phyloP scores from a whole-genome alignment of 2,113 vertebrate genomes.

The Hippocampus comes region DNA sequence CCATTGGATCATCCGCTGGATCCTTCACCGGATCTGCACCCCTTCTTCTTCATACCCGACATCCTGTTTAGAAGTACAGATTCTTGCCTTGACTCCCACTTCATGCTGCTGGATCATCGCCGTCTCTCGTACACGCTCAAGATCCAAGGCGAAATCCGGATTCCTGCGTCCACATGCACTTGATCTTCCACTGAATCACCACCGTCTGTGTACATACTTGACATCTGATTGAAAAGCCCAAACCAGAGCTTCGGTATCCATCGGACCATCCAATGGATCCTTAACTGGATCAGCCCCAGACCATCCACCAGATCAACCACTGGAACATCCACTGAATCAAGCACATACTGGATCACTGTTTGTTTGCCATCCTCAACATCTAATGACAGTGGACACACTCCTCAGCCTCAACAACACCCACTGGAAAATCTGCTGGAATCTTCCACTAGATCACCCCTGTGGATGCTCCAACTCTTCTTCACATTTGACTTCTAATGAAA shows the following conservation, averaged over 20 bases:
- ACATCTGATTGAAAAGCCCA: not conserved
- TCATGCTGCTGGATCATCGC: not conserved
- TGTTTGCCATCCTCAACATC: no score
- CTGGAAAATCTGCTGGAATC: not conserved
- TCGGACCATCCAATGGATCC: no score
- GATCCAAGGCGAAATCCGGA: not conserved
- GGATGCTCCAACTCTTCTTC: not conserved
- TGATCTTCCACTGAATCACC: not conserved
- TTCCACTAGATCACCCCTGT: not conserved
- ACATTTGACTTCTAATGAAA: no score
- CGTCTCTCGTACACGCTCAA: not conserved
- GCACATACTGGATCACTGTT: no score
- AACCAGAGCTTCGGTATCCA: no score
- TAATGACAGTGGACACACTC: no score
- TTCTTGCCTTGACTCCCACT: not conserved
- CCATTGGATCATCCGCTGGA: not conserved
- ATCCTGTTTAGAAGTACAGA: not conserved
- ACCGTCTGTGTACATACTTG: not conserved
- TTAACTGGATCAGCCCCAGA: no score
- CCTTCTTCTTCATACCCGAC: not conserved
- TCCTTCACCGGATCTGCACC: not conserved
- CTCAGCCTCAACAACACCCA: not conserved
- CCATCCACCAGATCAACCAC: no score
- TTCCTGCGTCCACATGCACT: not conserved
- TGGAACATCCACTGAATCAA: no score